Evolutionary conservation across 1,140 invertebrate species (phyloP).

Genomic region (Mesaphorura yosii): DNA sequence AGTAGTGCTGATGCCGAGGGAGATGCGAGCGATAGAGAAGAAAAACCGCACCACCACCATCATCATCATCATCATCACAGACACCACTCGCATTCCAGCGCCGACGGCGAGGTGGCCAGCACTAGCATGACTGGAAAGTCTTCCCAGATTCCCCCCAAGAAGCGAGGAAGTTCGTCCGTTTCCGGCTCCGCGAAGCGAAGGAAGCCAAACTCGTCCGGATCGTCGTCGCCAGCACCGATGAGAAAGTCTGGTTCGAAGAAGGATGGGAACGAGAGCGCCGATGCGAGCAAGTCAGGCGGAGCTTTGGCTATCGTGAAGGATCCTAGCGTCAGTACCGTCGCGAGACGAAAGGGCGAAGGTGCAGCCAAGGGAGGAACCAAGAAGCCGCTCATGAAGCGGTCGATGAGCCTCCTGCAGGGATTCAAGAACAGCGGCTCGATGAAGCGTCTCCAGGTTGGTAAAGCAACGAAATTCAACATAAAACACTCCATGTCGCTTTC

Average conservation of each 20-base stretch:
- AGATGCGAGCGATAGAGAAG: slow-evolving; percentile 14
- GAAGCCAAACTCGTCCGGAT: too few species aligned
- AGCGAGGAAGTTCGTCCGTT: too few species aligned
- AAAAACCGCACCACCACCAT: slow-evolving; percentile 23
- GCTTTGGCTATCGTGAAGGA: neutral
- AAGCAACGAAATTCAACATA: slow-evolving; percentile 8
- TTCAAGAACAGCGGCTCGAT: neutral
- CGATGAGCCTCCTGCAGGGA: too few species aligned
- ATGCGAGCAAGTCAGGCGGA: too few species aligned
- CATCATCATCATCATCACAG: slow-evolving; percentile 32
- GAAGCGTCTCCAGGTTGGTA: slow-evolving; percentile 13
- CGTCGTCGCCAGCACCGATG: too few species aligned
- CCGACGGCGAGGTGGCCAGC: too few species aligned
- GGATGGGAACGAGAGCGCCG: neutral
- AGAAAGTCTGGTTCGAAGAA: neutral
- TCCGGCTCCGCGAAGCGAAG: too few species aligned
- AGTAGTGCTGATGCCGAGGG: slow-evolving; percentile 4
- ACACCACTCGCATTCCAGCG: slow-evolving; percentile 32
- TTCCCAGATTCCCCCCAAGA: too few species aligned
- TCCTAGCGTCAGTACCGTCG: neutral
- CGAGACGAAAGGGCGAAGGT: neutral
- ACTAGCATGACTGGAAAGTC: too few species aligned
- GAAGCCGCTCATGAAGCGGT: neutral
- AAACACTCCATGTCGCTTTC: neutral
- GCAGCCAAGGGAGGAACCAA: neutral